A percentile compares a stretch with the other conserved stretches of the same genome.
phyloP scores from a whole-genome alignment of 1,140 invertebrate genomes.

The Conus ventricosus region DNA sequence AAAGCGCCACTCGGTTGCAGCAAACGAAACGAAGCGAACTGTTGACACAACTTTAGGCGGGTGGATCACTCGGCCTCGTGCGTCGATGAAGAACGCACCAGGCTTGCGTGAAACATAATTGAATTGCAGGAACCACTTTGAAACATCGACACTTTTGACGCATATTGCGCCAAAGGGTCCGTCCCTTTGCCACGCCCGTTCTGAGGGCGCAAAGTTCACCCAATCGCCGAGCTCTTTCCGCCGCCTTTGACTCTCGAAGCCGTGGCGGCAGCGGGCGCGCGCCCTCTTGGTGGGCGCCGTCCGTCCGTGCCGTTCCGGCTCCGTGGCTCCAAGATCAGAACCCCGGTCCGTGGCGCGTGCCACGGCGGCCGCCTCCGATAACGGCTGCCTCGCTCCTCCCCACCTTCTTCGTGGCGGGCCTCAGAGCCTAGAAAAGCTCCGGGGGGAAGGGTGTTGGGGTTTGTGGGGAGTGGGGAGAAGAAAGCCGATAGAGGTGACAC shows the following conservation, averaged over 20 bases:
- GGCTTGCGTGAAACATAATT: conserved; percentile 85
- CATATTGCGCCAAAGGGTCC: conserved; percentile 84
- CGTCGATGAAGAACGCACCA: conserved; percentile 87
- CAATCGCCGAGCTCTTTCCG: neutral
- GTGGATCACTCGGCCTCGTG: conserved; percentile 84
- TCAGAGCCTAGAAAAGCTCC: neutral
- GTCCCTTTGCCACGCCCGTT: conserved; percentile 78
- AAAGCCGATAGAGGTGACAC: too few species aligned
- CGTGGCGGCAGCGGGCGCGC: too few species aligned
- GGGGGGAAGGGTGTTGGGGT: too few species aligned
- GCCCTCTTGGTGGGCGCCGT: neutral
- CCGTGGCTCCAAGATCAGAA: neutral
- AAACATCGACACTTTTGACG: conserved; percentile 88
- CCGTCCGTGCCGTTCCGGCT: too few species aligned
- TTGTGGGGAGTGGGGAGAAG: too few species aligned
- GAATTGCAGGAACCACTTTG: conserved; percentile 88
- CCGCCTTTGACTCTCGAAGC: neutral
- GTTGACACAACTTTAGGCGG: conserved; percentile 70
- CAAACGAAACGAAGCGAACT: neutral
- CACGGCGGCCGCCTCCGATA: too few species aligned
- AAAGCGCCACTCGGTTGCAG: too few species aligned
- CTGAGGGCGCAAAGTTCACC: conserved; percentile 73
- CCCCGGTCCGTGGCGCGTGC: too few species aligned
- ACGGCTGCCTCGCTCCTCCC: too few species aligned
- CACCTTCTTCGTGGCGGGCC: neutral